Evolutionary conservation across 2,113 vertebrate species (phyloP).

Genomic region (Zosterops lateralis): DNA sequence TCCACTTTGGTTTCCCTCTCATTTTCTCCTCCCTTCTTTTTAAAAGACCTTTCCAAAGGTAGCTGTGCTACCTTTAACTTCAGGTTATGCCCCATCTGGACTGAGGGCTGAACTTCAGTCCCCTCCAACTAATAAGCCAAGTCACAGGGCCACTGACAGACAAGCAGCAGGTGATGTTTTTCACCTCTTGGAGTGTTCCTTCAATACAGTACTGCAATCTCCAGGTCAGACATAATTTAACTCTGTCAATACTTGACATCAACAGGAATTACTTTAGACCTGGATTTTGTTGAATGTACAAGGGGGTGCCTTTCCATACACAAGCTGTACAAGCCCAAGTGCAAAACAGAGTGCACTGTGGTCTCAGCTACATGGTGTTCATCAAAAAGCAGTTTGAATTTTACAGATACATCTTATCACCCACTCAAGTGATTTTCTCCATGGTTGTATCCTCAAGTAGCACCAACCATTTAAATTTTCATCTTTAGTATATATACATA

Average conservation of each 20-base stretch:
- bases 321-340: neutral
- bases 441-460: neutral
- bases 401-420: neutral
- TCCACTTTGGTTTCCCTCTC: neutral
- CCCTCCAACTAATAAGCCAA: neutral
- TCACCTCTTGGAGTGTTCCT: neutral
- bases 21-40: neutral
- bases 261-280: neutral
- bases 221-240: neutral
- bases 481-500: neutral
- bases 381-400: conserved; percentile 12
- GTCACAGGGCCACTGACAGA: accelerated
- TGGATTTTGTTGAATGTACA: neutral
- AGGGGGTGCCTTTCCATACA: neutral
- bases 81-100: accelerated
- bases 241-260: neutral
- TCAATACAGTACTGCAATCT: neutral
- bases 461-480: neutral
- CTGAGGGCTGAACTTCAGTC: neutral
- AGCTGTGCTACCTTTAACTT: neutral
- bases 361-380: neutral
- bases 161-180: neutral
- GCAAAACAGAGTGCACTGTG: neutral
- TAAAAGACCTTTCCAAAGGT: neutral
- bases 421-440: neutral